Percentiles rank a stretch among this genome's conserved stretches.
Evolutionary conservation across 2,888 invertebrate genomes (phyloP).

Genomic region (Gastrophysa polygoni): DNA sequence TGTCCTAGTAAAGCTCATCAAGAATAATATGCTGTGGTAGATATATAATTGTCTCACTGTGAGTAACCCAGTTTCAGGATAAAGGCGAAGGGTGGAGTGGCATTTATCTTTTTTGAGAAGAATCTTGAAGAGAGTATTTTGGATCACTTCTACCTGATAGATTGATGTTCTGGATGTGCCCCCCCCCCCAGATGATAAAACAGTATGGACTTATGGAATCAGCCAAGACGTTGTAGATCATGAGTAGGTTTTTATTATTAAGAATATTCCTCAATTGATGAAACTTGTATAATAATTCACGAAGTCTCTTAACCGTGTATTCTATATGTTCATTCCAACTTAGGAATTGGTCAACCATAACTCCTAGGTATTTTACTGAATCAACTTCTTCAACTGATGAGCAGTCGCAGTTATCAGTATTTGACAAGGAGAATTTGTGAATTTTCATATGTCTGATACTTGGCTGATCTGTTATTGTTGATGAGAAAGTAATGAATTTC

Average conservation of each 20-base stretch:
- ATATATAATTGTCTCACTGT: too few relatives aligned
- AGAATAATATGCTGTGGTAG: too few relatives aligned
- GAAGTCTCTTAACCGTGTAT: background rate
- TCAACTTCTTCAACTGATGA: background rate
- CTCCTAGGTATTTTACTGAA: background rate
- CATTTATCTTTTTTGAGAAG: too few relatives aligned
- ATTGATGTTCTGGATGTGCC: background rate
- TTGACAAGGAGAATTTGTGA: background rate
- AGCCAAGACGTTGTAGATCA: too few relatives aligned
- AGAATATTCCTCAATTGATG: too few relatives aligned
- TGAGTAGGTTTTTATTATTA: background rate
- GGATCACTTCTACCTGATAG: too few relatives aligned
- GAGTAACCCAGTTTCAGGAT: too few relatives aligned
- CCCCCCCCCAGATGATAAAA: background rate
- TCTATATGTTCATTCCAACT: background rate
- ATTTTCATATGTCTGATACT: conserved; percentile 1
- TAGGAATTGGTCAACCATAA: background rate
- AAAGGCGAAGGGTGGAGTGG: too few relatives aligned
- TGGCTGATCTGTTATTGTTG: background rate
- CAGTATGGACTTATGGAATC: too few relatives aligned
- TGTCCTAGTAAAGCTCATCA: too few relatives aligned
- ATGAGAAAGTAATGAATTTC: background rate
- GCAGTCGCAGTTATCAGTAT: background rate
- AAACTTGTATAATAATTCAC: background rate
- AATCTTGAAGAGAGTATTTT: too few relatives aligned